Percentiles rank a stretch among this genome's conserved stretches.
Evolutionary conservation across 2,888 invertebrate genomes (phyloP).

Genomic region (Thalpophila matura): DNA sequence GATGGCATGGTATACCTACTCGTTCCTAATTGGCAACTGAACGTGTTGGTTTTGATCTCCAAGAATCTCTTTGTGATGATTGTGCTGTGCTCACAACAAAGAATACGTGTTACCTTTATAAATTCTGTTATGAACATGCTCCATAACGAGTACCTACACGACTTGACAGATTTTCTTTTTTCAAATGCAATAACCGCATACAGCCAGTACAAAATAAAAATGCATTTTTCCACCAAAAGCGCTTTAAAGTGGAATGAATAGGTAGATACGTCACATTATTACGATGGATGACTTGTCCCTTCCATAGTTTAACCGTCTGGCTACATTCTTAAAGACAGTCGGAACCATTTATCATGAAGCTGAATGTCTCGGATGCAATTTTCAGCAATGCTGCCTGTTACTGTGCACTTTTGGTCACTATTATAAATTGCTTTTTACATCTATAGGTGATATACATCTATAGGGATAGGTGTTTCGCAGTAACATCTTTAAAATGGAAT

Average conservation of each 20-base stretch:
- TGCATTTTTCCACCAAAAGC: slow-evolving; percentile 34
- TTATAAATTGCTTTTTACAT: slow-evolving; percentile 55
- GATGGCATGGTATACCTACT: slow-evolving; percentile 37
- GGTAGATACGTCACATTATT: slow-evolving; percentile 61
- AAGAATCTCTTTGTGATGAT: background rate
- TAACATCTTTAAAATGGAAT: slow-evolving; percentile 20
- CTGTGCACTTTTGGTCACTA: slow-evolving; percentile 60
- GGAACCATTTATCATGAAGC: slow-evolving; percentile 64
- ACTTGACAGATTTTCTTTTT: background rate
- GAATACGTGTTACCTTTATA: background rate
- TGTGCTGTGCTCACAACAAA: background rate
- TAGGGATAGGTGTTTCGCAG: slow-evolving; percentile 15
- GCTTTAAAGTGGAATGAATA: slow-evolving; percentile 54
- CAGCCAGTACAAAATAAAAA: slow-evolving; percentile 27
- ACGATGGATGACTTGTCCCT: slow-evolving; percentile 62
- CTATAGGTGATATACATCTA: slow-evolving; percentile 8
- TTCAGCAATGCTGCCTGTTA: slow-evolving; percentile 62
- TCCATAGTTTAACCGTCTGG: slow-evolving; percentile 57
- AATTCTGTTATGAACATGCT: background rate
- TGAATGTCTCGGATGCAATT: slow-evolving; percentile 67
- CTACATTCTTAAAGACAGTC: slow-evolving; percentile 64
- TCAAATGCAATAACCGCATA: slow-evolving; percentile 10
- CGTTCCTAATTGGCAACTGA: slow-evolving; percentile 40
- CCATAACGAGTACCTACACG: background rate
- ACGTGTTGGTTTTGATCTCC: slow-evolving; percentile 9